Conservation (phyloP, 2,888 invertebrate species). For the Pristionchus mayeri region DNA sequence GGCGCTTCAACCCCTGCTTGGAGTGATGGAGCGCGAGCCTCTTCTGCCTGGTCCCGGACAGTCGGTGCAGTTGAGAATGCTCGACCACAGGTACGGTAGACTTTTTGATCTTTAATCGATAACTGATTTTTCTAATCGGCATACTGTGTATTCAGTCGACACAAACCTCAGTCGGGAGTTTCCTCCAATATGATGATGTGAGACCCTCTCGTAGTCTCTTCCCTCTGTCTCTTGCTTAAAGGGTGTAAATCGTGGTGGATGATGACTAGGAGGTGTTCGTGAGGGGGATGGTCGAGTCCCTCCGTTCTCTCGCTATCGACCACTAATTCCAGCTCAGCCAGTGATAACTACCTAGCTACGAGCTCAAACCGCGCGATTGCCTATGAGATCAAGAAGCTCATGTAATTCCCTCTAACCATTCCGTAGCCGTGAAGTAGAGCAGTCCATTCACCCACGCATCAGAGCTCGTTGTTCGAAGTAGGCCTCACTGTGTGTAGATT, state of each 20-base stretch:
- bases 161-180: neutral
- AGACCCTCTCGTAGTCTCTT: neutral
- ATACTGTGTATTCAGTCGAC: slow-evolving; percentile 18
- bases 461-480: neutral
- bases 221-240: slow-evolving; percentile 9
- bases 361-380: slow-evolving; percentile 86
- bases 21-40: slow-evolving; percentile 4
- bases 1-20: slow-evolving; percentile 38
- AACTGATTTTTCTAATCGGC: neutral
- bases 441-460: neutral
- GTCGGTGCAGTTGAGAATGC: slow-evolving; percentile 63
- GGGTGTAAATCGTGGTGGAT: neutral
- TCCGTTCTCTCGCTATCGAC: neutral
- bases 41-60: slow-evolving; percentile 51
- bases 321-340: slow-evolving; percentile 64
- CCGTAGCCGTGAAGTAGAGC: neutral
- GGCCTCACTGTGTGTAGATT: neutral
- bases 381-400: slow-evolving; percentile 99
- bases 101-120: neutral
- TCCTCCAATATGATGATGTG: slow-evolving; percentile 32
- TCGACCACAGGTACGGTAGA: slow-evolving; percentile 62
- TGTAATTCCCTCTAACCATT: slow-evolving; percentile 82
- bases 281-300: neutral
- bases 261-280: neutral
- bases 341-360: slow-evolving; percentile 66